These are phyloP conservation scores for Pseudorasbora parva DNA, from an alignment of 2,113 vertebrate genomes.

Conservation along the genomic window DNA sequence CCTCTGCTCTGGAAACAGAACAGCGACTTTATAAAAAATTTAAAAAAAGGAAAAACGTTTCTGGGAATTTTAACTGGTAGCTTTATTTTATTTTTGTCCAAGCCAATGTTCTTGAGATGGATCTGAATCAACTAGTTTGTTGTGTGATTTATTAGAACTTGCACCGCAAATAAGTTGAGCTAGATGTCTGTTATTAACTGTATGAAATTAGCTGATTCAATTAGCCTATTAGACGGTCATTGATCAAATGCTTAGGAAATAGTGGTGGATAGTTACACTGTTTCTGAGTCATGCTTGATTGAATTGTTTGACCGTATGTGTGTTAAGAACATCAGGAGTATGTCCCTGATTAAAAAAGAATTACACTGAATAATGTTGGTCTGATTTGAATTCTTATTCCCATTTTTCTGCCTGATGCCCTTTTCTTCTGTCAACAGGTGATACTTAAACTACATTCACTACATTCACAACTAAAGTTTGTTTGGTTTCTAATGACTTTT, in stretches of 20 bases:
- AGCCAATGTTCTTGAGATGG: neutral
- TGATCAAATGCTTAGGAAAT: neutral
- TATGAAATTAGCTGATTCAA: neutral
- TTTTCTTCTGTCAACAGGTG: neutral
- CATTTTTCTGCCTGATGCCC: neutral
- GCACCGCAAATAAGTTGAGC: neutral
- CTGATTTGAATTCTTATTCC: slow-evolving; percentile 1
- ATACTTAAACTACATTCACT: neutral
- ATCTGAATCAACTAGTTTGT: slow-evolving; percentile 4
- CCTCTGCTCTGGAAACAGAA: neutral
- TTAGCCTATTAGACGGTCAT: slow-evolving; percentile 6
- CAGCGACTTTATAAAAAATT: neutral
- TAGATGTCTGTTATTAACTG: neutral
- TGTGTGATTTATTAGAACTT: neutral
- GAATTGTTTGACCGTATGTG: neutral
- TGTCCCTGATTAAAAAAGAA: slow-evolving; percentile 17
- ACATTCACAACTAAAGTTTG: neutral
- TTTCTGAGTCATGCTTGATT: neutral
- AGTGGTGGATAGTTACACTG: slow-evolving; percentile 14
- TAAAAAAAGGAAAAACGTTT: neutral
- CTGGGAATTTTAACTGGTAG: slow-evolving; percentile 13
- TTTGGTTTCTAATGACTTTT: no score
- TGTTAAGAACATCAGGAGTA: slow-evolving; percentile 6
- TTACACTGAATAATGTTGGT: neutral
- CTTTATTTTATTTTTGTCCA: slow-evolving; percentile 28